Conservation (phyloP, 2,888 invertebrate species). For the Coelinius sp. region DNA sequence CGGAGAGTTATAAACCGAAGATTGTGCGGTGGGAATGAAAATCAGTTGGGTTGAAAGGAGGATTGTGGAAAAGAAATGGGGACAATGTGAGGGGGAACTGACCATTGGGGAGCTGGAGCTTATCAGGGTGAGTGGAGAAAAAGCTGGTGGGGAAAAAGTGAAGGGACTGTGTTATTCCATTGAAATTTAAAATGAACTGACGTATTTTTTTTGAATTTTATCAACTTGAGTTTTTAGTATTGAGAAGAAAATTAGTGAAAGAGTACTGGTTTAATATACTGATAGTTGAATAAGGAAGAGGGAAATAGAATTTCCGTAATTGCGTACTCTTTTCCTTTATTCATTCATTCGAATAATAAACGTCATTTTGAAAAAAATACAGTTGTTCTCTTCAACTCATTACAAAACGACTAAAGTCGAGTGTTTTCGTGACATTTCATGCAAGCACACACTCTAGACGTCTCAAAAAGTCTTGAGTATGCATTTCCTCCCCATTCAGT, state of each 20-base stretch:
- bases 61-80: not conserved
- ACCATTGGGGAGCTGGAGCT: conserved; percentile 30
- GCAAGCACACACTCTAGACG: not conserved
- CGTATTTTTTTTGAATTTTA: not conserved
- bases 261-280: not conserved
- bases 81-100: conserved; percentile 17
- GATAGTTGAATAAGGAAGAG: too few relatives aligned
- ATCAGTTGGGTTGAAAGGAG: conserved; percentile 43
- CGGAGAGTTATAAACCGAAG: conserved; percentile 58
- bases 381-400: not conserved
- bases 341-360: not conserved
- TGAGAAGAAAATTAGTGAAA: not conserved
- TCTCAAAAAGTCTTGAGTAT: not conserved
- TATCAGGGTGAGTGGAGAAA: conserved; percentile 23
- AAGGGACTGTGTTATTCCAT: not conserved
- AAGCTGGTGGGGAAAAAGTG: conserved; percentile 49
- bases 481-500: not conserved
- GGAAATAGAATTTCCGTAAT: not conserved
- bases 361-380: not conserved
- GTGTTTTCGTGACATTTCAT: not conserved
- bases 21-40: conserved; percentile 57
- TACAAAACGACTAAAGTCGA: not conserved
- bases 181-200: not conserved
- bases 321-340: not conserved
- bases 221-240: not conserved